phyloP scores from a whole-genome alignment of 2,797 vertebrate species.

The Gallinago nigripennis region DNA sequence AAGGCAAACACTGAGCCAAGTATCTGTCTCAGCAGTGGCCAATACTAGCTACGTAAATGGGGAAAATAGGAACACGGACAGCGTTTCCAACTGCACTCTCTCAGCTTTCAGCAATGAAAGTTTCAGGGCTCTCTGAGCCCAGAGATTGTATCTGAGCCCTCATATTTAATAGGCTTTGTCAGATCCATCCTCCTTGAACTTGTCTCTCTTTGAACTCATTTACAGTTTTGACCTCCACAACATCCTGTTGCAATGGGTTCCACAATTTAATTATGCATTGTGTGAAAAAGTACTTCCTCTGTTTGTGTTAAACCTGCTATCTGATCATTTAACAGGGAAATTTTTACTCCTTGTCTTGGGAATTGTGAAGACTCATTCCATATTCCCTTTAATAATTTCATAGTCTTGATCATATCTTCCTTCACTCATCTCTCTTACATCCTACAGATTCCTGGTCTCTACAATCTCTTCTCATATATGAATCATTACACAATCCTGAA shows the following conservation, averaged over 20 bases:
- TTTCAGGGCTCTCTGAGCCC: background rate
- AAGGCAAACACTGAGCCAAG: constrained; percentile 34
- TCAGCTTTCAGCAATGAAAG: constrained; percentile 10
- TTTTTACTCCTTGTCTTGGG: background rate
- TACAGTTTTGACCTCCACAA: constrained; percentile 58
- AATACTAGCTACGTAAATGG: background rate
- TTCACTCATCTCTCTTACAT: background rate
- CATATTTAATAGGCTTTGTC: constrained; percentile 57
- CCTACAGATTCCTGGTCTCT: background rate
- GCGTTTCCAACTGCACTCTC: background rate
- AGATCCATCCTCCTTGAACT: constrained; percentile 45
- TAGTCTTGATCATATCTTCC: background rate
- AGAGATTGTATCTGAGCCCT: constrained; percentile 23
- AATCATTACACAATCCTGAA: background rate
- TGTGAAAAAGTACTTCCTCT: constrained; percentile 68
- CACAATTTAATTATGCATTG: constrained; percentile 61
- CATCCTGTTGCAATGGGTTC: constrained; percentile 60
- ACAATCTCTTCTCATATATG: background rate
- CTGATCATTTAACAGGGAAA: constrained; percentile 11
- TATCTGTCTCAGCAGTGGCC: background rate
- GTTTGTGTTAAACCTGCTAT: constrained; percentile 53
- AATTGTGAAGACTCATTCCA: constrained; percentile 20
- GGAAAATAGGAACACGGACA: constrained; percentile 22
- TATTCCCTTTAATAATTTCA: constrained; percentile 33
- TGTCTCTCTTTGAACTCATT: constrained; percentile 68